A percentile compares a stretch with the other conserved stretches of the same genome.
phyloP scores from a whole-genome alignment of 2,888 invertebrate species.

The Drosophila parthenogenetica region DNA sequence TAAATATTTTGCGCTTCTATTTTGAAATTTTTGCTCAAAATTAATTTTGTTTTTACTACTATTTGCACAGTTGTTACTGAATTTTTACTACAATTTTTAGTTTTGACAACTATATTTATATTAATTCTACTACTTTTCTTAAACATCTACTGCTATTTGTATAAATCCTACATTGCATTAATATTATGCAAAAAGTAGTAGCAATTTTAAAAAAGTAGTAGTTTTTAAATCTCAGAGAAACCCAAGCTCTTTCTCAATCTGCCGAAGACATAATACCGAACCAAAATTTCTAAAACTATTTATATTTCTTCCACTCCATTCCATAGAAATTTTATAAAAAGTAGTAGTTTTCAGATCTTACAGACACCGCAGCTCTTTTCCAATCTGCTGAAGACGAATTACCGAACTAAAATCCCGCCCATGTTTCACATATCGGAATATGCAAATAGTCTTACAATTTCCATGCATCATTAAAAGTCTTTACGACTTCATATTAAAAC shows the following conservation, averaged over 20 bases:
- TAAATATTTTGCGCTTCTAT: too few relatives aligned
- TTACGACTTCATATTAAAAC: slow-evolving; percentile 74
- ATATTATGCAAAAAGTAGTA: too few relatives aligned
- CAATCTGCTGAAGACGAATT: slow-evolving; percentile 32
- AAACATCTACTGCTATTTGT: too few relatives aligned
- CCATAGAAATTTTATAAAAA: too few relatives aligned
- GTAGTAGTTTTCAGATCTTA: background rate
- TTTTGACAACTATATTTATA: too few relatives aligned
- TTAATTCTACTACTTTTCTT: too few relatives aligned
- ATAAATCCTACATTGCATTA: too few relatives aligned
- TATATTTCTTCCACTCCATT: slow-evolving; percentile 15
- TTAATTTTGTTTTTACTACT: slow-evolving; percentile 3
- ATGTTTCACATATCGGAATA: slow-evolving; percentile 46
- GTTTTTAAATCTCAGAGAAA: background rate
- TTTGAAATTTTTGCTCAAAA: too few relatives aligned
- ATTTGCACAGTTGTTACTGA: too few relatives aligned
- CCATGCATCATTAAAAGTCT: slow-evolving; percentile 69
- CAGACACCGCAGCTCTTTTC: background rate
- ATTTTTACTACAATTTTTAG: too few relatives aligned
- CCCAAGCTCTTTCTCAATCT: slow-evolving; percentile 7
- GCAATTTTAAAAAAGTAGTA: too few relatives aligned
- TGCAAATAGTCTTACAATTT: slow-evolving; percentile 67
- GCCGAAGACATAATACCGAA: slow-evolving; percentile 30
- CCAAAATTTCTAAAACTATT: background rate
- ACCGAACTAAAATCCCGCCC: slow-evolving; percentile 5